Evolutionary conservation across 2,797 vertebrate species (phyloP).

Genomic region (Halcyon chelicuti): DNA sequence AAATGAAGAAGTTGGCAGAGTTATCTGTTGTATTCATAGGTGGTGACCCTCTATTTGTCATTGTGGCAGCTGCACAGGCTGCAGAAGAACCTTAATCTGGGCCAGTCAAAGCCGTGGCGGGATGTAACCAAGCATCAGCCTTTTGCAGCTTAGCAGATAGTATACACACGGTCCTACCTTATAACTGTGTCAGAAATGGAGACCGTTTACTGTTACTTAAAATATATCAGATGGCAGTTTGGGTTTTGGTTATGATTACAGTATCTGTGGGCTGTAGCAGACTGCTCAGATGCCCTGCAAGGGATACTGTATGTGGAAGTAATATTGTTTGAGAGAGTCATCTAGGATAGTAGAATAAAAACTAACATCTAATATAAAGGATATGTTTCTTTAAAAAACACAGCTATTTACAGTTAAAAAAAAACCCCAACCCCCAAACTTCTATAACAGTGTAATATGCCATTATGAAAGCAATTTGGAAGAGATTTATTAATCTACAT

Average conservation of each 20-base stretch:
- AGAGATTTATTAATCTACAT: neutral
- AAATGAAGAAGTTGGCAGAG: neutral
- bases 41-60: rapidly evolving
- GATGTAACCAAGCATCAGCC: neutral
- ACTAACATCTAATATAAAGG: neutral
- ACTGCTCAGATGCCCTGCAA: neutral
- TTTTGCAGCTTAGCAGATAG: neutral
- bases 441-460: neutral
- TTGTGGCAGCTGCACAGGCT: neutral
- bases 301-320: neutral
- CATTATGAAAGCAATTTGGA: neutral
- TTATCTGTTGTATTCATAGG: neutral
- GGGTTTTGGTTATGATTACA: neutral
- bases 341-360: neutral
- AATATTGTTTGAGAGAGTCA: neutral
- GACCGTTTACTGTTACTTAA: neutral
- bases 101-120: neutral
- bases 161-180: neutral
- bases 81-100: neutral
- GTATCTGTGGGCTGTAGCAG: neutral
- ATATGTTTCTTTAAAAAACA: neutral
- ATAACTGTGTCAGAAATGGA: neutral
- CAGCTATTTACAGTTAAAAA: neutral
- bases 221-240: neutral
- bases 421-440: neutral